phyloP scores from a whole-genome alignment of 1,140 invertebrate genomes.

The Drosophila parabipectinata region DNA sequence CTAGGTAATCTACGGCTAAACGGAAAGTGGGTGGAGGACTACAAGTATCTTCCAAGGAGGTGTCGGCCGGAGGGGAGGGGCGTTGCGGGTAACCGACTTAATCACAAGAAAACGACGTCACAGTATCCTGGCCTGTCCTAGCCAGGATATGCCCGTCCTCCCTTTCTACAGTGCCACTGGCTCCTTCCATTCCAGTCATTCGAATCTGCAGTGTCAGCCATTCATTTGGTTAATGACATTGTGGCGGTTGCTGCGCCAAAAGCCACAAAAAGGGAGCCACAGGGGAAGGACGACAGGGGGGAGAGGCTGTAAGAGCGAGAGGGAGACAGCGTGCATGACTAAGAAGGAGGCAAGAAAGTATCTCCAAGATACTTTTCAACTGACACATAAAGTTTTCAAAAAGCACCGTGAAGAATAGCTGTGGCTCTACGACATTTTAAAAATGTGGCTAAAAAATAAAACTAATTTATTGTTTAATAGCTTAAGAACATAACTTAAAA shows the following conservation, averaged over 20 bases:
- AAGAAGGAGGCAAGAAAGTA: conserved; percentile 40
- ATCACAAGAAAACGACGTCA: conserved; percentile 76
- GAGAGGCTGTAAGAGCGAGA: too few relatives aligned
- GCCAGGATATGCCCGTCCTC: neutral
- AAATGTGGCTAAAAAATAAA: too few relatives aligned
- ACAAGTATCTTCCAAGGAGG: neutral
- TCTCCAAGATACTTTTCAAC: conserved; percentile 70
- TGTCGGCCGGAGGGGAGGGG: neutral
- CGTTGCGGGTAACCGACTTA: conserved; percentile 59
- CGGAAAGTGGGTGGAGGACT: conserved; percentile 2
- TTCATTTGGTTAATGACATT: conserved; percentile 82
- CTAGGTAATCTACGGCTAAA: conserved; percentile 68
- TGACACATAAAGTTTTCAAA: conserved; percentile 61
- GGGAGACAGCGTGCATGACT: neutral
- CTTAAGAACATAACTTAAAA: too few relatives aligned
- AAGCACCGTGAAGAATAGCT: neutral
- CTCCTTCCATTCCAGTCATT: conserved; percentile 21
- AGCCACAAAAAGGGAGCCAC: conserved; percentile 36
- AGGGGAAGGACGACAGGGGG: neutral
- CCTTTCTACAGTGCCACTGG: neutral
- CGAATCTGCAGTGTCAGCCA: conserved; percentile 78
- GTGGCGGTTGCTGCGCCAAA: conserved; percentile 78
- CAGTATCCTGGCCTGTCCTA: conserved; percentile 10
- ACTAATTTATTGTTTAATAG: too few relatives aligned
- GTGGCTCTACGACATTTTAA: too few relatives aligned